Percentiles rank a stretch among this genome's conserved stretches.
Conservation (phyloP, 2,113 vertebrate genomes). For the Aptenodytes forsteri region DNA sequence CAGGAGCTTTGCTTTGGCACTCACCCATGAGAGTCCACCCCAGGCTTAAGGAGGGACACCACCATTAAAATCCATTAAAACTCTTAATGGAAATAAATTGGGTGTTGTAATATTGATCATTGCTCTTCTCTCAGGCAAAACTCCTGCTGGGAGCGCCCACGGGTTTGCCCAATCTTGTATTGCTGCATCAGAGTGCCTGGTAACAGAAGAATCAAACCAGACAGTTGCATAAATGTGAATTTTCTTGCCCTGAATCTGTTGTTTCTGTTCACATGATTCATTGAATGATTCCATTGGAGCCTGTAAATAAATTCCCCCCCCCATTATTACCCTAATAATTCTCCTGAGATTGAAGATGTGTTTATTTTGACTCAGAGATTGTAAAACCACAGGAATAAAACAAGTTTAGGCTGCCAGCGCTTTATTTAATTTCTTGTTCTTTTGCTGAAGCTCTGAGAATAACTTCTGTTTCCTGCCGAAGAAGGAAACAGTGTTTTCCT, state of each 20-base stretch:
- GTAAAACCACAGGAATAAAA: conserved; percentile 74
- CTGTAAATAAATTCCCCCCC: not conserved
- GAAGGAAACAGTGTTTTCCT: conserved; percentile 77
- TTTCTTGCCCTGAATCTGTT: not conserved
- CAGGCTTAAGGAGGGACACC: not conserved
- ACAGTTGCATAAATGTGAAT: not conserved
- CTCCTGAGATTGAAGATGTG: conserved; percentile 65
- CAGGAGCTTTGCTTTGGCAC: not conserved
- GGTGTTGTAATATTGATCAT: not conserved
- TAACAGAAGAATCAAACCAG: not conserved
- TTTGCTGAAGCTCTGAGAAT: conserved; percentile 70
- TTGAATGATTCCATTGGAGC: not conserved
- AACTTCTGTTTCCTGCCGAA: conserved; percentile 75
- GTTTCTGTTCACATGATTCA: not conserved
- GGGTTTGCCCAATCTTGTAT: not conserved
- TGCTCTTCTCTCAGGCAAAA: not conserved
- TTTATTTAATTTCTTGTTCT: conserved; percentile 72
- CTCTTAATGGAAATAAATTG: not conserved
- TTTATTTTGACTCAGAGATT: conserved; percentile 77
- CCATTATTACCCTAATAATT: conserved; percentile 68
- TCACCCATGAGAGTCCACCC: not conserved
- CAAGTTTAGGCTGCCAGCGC: conserved; percentile 40
- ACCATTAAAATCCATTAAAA: not conserved
- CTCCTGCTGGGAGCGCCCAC: not conserved
- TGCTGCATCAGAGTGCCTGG: not conserved